phyloP scores from a whole-genome alignment of 2,888 invertebrate genomes.

The Drosophila anomelani region DNA sequence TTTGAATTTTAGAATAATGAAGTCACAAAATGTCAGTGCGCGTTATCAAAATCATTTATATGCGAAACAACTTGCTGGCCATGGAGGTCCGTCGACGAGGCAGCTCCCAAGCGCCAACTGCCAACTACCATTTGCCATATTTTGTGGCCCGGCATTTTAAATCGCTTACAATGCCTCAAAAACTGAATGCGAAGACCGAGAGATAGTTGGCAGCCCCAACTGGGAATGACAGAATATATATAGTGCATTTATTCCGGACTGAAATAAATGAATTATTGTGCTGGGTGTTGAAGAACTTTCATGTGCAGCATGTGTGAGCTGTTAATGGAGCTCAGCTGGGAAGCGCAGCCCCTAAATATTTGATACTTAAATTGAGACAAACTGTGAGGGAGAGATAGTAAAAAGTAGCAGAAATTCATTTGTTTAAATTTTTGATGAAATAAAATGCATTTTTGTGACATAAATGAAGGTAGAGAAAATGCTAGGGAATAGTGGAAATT shows the following conservation, averaged over 20 bases:
- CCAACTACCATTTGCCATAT: conserved; percentile 44
- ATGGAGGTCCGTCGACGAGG: conserved; percentile 28
- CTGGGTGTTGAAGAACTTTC: conserved; percentile 32
- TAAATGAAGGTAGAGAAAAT: background rate
- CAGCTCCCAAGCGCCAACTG: conserved; percentile 43
- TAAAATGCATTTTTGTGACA: background rate
- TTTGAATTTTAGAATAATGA: conserved; percentile 58
- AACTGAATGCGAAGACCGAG: conserved; percentile 23
- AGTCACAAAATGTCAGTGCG: conserved; percentile 54
- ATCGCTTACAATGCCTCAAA: conserved; percentile 44
- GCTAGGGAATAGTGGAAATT: background rate
- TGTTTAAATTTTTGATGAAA: background rate
- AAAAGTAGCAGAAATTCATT: background rate
- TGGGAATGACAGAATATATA: conserved; percentile 33
- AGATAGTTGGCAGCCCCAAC: conserved; percentile 40
- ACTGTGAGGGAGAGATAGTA: background rate
- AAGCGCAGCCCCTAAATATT: conserved; percentile 21
- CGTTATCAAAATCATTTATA: conserved; percentile 60
- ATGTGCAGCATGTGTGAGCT: conserved; percentile 17
- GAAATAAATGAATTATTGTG: conserved; percentile 49
- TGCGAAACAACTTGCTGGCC: conserved; percentile 42
- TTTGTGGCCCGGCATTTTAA: conserved; percentile 35
- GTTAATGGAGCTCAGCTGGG: conserved; percentile 19
- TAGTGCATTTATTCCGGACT: conserved; percentile 17
- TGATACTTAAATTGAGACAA: conserved; percentile 15